phyloP scores from a whole-genome alignment of 2,113 vertebrate species.

The Telmatochromis brachygnathus region DNA sequence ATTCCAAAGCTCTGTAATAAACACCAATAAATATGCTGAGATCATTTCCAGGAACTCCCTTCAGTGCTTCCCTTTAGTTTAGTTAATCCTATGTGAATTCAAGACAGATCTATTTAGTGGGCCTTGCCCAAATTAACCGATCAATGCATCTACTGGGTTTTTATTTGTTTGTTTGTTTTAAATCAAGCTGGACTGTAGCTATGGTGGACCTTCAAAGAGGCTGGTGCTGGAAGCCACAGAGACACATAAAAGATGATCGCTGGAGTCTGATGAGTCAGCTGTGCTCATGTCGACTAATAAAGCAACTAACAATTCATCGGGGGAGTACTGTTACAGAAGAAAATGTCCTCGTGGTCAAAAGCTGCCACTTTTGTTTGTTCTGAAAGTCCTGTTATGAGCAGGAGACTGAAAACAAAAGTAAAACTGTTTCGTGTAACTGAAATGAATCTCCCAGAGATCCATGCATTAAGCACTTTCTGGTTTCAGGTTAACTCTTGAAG shows the following conservation, averaged over 20 bases:
- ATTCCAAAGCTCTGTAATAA: neutral
- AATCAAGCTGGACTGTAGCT: neutral
- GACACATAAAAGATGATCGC: neutral
- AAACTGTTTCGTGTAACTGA: neutral
- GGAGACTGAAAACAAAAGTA: neutral
- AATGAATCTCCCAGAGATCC: neutral
- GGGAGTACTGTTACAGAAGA: neutral
- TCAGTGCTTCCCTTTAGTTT: neutral
- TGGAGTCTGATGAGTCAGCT: neutral
- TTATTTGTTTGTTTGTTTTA: neutral
- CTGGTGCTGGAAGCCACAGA: neutral
- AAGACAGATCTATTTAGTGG: neutral
- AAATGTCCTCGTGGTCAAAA: neutral
- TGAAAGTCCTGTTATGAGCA: neutral
- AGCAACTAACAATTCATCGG: neutral
- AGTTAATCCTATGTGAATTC: neutral
- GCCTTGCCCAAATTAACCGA: neutral
- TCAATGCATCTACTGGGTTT: neutral
- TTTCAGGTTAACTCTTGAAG: neutral
- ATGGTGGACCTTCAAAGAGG: neutral
- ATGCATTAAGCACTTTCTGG: neutral
- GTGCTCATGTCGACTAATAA: neutral
- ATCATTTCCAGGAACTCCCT: neutral
- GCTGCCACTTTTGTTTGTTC: neutral
- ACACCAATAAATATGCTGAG: neutral